Evolutionary conservation across 1,140 invertebrate genomes (phyloP).

Genomic region (Lerema accius): DNA sequence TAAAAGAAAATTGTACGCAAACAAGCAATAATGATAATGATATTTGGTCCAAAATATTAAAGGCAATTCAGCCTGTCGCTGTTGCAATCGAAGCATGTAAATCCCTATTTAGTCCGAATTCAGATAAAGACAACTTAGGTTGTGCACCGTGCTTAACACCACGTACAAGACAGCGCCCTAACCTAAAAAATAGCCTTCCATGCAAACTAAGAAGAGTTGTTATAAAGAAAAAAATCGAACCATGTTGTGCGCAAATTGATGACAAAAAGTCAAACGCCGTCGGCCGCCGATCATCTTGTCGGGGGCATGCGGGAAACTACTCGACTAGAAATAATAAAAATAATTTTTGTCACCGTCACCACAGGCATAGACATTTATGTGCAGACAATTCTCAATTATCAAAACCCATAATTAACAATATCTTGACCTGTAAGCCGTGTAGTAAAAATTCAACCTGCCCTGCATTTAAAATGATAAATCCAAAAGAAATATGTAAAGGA

Average conservation of each 20-base stretch:
- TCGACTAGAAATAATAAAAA: no score
- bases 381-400: not conserved
- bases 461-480: no score
- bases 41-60: not conserved
- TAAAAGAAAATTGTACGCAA: conserved; percentile 7
- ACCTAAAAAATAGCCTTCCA: not conserved
- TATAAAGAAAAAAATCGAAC: not conserved
- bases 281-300: no score
- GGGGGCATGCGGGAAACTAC: no score
- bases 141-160: conserved; percentile 5
- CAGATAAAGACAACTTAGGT: no score
- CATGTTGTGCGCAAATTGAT: no score
- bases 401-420: not conserved
- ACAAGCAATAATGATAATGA: not conserved
- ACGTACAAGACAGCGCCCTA: not conserved
- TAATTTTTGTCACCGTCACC: not conserved
- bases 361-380: conserved; percentile 4
- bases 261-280: no score
- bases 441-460: no score
- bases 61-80: not conserved
- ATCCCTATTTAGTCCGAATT: conserved; percentile 1
- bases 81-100: conserved; percentile 1
- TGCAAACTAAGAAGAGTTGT: not conserved
- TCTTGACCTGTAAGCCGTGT: not conserved
- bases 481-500: no score